These are phyloP conservation scores for Nesospiza acunhae DNA, from an alignment of 2,113 vertebrate species.

Conservation along the genomic window DNA sequence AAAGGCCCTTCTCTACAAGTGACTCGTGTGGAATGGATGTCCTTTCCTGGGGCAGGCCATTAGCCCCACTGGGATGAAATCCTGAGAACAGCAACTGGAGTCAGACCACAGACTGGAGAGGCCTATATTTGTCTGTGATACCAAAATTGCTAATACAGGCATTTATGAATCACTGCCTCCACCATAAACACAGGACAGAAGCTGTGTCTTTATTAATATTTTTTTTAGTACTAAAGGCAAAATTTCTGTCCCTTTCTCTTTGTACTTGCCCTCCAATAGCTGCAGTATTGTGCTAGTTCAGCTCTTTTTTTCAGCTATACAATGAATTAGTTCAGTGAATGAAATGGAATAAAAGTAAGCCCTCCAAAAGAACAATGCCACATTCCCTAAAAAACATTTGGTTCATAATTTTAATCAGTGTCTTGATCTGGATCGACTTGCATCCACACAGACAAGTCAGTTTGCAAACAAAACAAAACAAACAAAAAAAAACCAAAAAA, in stretches of 20 bases:
- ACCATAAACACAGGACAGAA: neutral
- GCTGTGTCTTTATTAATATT: neutral
- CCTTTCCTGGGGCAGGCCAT: neutral
- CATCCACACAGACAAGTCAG: neutral
- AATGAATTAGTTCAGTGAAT: neutral
- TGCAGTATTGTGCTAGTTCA: neutral
- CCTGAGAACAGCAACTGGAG: neutral
- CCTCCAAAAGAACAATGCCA: neutral
- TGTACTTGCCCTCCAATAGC: neutral
- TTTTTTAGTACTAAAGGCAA: neutral
- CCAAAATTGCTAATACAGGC: neutral
- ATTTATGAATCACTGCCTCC: neutral
- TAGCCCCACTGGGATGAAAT: neutral
- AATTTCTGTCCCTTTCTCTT: neutral
- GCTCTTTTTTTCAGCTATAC: neutral
- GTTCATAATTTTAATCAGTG: neutral
- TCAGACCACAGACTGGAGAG: neutral
- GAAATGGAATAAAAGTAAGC: neutral
- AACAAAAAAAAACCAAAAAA: too few species aligned
- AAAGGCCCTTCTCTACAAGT: neutral
- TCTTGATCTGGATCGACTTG: neutral
- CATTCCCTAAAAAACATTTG: neutral
- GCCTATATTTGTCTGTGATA: neutral
- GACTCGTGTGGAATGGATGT: neutral
- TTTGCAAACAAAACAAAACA: neutral